These are phyloP conservation scores for Dryadula phaetusa DNA, from an alignment of 2,888 invertebrate genomes.

Conservation along the genomic window DNA sequence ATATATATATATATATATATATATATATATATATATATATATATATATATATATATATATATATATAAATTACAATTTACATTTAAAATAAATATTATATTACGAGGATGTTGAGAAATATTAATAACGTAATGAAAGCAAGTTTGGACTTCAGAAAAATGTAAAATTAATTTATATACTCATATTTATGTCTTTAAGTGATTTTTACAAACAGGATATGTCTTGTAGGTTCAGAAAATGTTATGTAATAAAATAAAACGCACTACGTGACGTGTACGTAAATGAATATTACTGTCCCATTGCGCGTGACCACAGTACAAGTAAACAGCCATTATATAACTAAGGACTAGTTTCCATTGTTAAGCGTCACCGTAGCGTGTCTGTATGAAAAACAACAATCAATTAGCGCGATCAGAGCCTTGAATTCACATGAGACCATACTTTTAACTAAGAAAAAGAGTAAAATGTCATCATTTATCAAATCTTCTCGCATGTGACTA, in stretches of 20 bases:
- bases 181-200: too few relatives aligned
- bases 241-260: conserved; percentile 11
- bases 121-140: too few relatives aligned
- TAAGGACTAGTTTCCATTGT: conserved; percentile 30
- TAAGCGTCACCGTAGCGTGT: conserved; percentile 31
- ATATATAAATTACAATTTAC: too few relatives aligned
- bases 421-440: conserved; percentile 15
- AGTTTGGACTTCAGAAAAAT: too few relatives aligned
- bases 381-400: conserved; percentile 27
- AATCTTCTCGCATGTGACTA: not conserved
- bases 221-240: not conserved
- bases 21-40: too few relatives aligned
- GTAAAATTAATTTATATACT: too few relatives aligned
- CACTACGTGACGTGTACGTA: conserved; percentile 27
- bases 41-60: too few relatives aligned
- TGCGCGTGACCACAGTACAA: conserved; percentile 42
- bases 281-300: conserved; percentile 28
- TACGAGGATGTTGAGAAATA: too few relatives aligned
- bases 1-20: too few relatives aligned
- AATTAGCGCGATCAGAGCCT: conserved; percentile 30
- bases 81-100: too few relatives aligned
- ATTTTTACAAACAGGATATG: not conserved
- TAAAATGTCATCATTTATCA: not conserved
- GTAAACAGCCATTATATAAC: conserved; percentile 36
- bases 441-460: not conserved